phyloP scores from a whole-genome alignment of 2,888 invertebrate species.

The Melitaea athalia region DNA sequence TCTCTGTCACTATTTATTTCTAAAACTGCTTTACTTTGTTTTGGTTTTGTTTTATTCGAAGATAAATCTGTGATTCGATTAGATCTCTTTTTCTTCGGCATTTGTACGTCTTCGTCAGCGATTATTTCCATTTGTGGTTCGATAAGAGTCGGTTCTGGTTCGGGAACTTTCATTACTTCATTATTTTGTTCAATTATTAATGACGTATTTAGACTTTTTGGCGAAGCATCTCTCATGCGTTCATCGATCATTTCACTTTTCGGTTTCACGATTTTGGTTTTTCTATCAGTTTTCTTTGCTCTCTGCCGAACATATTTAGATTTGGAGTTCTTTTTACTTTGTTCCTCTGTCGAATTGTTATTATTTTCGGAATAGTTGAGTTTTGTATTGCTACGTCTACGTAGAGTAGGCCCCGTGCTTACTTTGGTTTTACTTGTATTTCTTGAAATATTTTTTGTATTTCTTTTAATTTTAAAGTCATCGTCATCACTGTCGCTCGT shows the following conservation, averaged over 20 bases:
- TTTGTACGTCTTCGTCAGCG: conserved; percentile 33
- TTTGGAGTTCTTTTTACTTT: conserved; percentile 37
- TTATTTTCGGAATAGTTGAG: conserved; percentile 8
- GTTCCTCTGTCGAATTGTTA: conserved; percentile 1
- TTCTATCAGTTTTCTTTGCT: conserved; percentile 33
- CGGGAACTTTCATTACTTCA: conserved; percentile 39
- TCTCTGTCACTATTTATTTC: conserved; percentile 44
- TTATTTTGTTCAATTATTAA: conserved; percentile 45
- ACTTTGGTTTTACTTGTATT: conserved; percentile 36
- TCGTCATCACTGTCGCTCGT: conserved; percentile 69
- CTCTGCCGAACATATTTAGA: conserved; percentile 24
- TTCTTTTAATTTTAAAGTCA: conserved; percentile 48
- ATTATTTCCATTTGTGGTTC: conserved; percentile 54
- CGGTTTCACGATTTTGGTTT: conserved; percentile 32
- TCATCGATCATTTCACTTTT: conserved; percentile 55
- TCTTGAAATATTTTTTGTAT: neutral
- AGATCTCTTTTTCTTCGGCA: conserved; percentile 28
- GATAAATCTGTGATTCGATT: conserved; percentile 39
- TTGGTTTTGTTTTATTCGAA: conserved; percentile 35
- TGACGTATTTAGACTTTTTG: conserved; percentile 57
- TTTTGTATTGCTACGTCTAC: conserved; percentile 8
- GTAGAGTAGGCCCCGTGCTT: neutral
- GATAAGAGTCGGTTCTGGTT: conserved; percentile 43
- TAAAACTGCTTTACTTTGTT: conserved; percentile 31
- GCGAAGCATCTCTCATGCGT: conserved; percentile 54